Evolutionary conservation across 1,140 invertebrate genomes (phyloP).

Genomic region (Druon quercuslanigerum): DNA sequence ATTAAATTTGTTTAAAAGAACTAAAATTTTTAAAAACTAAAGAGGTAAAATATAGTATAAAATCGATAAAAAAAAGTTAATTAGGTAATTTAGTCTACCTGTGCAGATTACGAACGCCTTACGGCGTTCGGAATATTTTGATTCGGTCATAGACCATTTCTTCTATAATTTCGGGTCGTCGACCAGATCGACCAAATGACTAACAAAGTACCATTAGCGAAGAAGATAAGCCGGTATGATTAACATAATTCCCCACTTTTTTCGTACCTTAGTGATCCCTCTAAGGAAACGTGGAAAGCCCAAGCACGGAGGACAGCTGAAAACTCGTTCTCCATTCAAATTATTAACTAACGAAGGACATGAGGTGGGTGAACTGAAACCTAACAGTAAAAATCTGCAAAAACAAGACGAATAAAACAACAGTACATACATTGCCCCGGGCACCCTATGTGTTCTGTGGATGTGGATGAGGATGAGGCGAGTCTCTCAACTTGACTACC

Average conservation of each 20-base stretch:
- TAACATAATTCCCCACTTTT: neutral
- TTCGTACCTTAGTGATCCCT: neutral
- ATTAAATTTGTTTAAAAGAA: too few relatives aligned
- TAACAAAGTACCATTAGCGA: neutral
- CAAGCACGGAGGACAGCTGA: neutral
- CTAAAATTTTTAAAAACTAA: too few relatives aligned
- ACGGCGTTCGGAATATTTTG: too few relatives aligned
- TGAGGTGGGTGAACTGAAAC: neutral
- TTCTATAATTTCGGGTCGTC: too few relatives aligned
- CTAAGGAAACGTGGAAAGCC: neutral
- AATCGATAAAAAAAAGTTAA: too few relatives aligned
- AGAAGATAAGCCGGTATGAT: conserved; percentile 1
- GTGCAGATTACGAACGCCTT: too few relatives aligned
- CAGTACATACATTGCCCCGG: conserved; percentile 48
- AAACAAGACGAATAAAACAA: conserved; percentile 46
- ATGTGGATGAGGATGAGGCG: conserved; percentile 56
- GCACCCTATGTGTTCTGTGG: conserved; percentile 43
- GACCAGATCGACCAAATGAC: too few relatives aligned
- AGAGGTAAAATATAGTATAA: too few relatives aligned
- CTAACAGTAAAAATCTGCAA: conserved; percentile 45
- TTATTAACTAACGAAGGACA: conserved; percentile 14
- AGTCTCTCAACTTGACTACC: conserved; percentile 58
- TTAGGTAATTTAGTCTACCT: too few relatives aligned
- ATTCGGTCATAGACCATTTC: too few relatives aligned
- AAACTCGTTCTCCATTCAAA: conserved; percentile 1